Percentiles rank a stretch among this genome's conserved stretches.
phyloP scores from a whole-genome alignment of 2,113 vertebrate species.

The Dipodomys stephensi region DNA sequence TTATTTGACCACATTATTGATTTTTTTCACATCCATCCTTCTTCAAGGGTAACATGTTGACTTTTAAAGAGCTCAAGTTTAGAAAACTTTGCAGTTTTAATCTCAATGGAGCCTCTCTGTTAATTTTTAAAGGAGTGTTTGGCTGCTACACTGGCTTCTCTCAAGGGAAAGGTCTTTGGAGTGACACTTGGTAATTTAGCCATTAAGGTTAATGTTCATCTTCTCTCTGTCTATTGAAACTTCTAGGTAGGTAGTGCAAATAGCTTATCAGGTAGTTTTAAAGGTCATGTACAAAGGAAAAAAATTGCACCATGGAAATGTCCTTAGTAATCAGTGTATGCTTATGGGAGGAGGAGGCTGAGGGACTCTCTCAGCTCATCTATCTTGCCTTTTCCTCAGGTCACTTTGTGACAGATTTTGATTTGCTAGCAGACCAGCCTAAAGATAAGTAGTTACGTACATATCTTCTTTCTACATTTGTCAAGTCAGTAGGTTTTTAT shows the following conservation, averaged over 20 bases:
- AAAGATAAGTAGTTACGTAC: conserved; percentile 14
- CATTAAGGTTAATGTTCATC: conserved; percentile 89
- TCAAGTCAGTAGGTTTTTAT: conserved; percentile 34
- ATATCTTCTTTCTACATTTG: conserved; percentile 39
- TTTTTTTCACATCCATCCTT: not conserved
- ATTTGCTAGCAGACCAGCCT: conserved; percentile 60
- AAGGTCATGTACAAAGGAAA: conserved; percentile 86
- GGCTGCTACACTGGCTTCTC: conserved; percentile 58
- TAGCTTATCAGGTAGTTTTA: conserved; percentile 89
- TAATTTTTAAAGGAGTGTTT: conserved; percentile 76
- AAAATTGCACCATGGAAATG: conserved; percentile 84
- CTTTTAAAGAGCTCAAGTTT: conserved; percentile 43
- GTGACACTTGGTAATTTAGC: conserved; percentile 85
- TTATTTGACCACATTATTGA: conserved; percentile 66
- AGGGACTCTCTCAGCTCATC: conserved; percentile 64
- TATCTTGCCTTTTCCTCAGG: conserved; percentile 69
- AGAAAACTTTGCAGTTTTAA: conserved; percentile 51
- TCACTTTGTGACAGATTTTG: conserved; percentile 59
- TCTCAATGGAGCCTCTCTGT: not conserved
- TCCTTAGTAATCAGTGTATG: conserved; percentile 83
- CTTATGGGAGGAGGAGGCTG: conserved; percentile 65
- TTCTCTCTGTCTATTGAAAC: conserved; percentile 85
- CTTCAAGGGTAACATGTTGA: conserved; percentile 46
- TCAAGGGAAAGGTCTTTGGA: conserved; percentile 76
- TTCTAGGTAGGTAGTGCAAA: conserved; percentile 87